Base-by-base conservation (phyloP, 1,140 invertebrate genomes). In the Drosophila simulans region DNA sequence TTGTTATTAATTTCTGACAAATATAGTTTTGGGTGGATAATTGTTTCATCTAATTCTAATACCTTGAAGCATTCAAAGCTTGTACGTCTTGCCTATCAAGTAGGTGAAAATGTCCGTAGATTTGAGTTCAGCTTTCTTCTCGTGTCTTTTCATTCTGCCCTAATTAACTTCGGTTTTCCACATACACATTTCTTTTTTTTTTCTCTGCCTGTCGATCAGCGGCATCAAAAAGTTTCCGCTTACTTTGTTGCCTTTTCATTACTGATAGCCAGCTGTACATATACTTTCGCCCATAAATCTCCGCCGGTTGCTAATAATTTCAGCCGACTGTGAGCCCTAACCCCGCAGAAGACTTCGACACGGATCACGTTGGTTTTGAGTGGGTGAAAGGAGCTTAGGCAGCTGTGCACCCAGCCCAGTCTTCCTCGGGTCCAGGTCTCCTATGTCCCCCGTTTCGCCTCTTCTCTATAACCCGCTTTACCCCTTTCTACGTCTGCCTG, bases 221-320 rank as follows among this genome's bases (percentile, higher is more conserved):
- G 15, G 42, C 56, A 34, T 63, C 58, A 64, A 63, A 51, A 70
- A 74, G 49, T 62, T 62, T 54, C 34, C 40, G 58, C 51, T 75
- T 66, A 57, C 42, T 65, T 42, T 64, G 48, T 65, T 75, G 59
- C 45, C 35, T 43, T 49, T 42, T 39, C 20, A 46, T 27, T 62
- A 35, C 25, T 60, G 37, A 12, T 39, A 31, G 39, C 34, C 22
- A 42, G 51, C 34, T 34, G 34, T 49, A 48, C 25, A 34, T 43
- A 35, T 52, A 74, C 71, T 74, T 74, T 64, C 72, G 48, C 58
- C 51, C 45, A 66, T 57, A 58, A 76, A 76, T 71, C 68, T 70
- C 39, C 20, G 43, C n/a, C 63, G 51, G 42, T n/a, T 48, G 27
- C 66, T 56, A 70, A 70, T 70, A 70, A 68, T 40, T 70, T 40